Evolutionary conservation across 2,113 vertebrate species (phyloP), one percentile per base, ranked within the genome.

Genomic region (Bagarius yarrelli): DNA sequence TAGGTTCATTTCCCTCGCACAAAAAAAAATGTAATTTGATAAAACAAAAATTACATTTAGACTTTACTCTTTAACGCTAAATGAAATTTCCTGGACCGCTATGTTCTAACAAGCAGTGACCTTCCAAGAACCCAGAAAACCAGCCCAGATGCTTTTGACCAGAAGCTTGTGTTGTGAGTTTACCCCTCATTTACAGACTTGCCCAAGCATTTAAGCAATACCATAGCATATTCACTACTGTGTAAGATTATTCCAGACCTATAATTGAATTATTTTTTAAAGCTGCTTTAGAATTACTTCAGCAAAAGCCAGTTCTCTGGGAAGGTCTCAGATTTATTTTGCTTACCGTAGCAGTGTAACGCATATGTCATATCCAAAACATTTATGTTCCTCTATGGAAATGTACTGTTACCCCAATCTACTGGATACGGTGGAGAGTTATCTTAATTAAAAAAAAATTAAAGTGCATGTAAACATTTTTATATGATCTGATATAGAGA

Each of bases 101-200:
- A 71, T 76, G 78, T 76, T 86, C 79, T 85, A 79, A 84, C 85
- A 85, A 70, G 61, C 69, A 15, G 80, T 69, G 76, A 79, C 84
- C 76, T 87, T 86, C 79, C 84, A 82, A 78, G 64, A 67, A 64
- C 71, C 85, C 85, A 85, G 79, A 69, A 83, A 84, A 88, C 78
- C 84, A 88, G 32, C 57, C 70, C 75, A 73, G 64, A 57, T 64
- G 79, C 63, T 80, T 53, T 56, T 69, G 50, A 82, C 52, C 61
- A 75, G 75, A 70, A 78, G 60, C 66, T 78, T 78, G 81, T 74
- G 70, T 66, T 85, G 47, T 81, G 60, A 82, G 63, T 83, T 79
- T 81, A 83, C 81, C 81, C 81, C 63, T 80, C 81, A 76, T 83
- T 82, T 86, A 82, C 83, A 30, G 63, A 83, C 74, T 66, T 83